Conservation (phyloP, 1,140 invertebrate genomes). For the Papilio helenus region DNA sequence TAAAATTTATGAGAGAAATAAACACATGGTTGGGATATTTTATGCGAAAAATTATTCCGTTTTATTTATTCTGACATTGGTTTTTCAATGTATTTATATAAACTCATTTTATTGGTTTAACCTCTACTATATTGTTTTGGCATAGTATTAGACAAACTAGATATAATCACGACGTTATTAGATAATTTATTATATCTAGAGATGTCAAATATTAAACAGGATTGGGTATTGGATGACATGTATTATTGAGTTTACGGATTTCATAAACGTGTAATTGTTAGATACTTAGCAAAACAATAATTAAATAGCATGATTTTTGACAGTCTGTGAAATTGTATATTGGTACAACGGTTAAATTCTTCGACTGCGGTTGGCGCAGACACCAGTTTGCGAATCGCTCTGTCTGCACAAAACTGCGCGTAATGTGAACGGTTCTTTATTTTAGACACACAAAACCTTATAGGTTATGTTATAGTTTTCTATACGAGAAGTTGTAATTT, state of each 20-base stretch:
- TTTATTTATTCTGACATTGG: conserved; percentile 1
- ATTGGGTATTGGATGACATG: too few relatives aligned
- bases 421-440: neutral
- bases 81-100: neutral
- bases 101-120: neutral
- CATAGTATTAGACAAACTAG: neutral
- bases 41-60: neutral
- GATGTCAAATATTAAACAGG: neutral
- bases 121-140: neutral
- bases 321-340: neutral
- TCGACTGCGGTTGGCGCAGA: neutral
- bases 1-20: neutral
- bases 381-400: neutral
- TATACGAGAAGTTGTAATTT: too few relatives aligned
- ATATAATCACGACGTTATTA: neutral
- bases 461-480: too few relatives aligned
- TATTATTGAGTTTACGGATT: too few relatives aligned
- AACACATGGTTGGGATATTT: neutral
- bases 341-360: neutral
- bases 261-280: neutral
- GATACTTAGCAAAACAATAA: neutral
- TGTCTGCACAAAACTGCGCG: neutral
- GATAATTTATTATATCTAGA: neutral
- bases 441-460: neutral
- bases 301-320: neutral